Evolutionary conservation across 2,888 invertebrate species (phyloP).

Genomic region (Trichopoda pennipes): DNA sequence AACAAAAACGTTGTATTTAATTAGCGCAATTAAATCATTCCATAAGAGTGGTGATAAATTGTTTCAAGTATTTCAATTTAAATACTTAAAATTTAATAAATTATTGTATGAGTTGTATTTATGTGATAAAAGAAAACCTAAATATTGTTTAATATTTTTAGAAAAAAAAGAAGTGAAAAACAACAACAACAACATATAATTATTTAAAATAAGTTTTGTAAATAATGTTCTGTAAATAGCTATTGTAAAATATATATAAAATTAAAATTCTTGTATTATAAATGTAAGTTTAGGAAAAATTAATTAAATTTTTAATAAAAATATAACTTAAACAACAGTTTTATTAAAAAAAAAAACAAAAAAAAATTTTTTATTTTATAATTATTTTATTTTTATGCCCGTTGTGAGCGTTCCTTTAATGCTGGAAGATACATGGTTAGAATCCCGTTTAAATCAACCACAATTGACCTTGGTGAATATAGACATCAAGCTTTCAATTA

Average conservation of each 20-base stretch:
- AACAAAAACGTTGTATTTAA: background rate
- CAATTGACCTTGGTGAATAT: too few relatives aligned
- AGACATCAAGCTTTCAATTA: too few relatives aligned
- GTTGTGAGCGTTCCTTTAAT: too few relatives aligned
- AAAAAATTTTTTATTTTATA: background rate
- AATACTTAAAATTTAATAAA: background rate
- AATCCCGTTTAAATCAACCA: too few relatives aligned
- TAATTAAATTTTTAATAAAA: conserved; percentile 62
- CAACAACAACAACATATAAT: background rate
- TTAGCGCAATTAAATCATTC: conserved; percentile 13
- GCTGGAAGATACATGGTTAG: too few relatives aligned
- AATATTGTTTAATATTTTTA: conserved; percentile 4
- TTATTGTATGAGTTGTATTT: conserved; percentile 32
- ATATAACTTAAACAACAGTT: conserved; percentile 28
- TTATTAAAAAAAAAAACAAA: conserved; percentile 22
- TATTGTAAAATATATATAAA: conserved; percentile 55
- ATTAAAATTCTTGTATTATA: conserved; percentile 44
- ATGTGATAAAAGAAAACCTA: conserved; percentile 72
- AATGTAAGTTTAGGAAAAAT: conserved; percentile 59
- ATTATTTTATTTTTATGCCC: too few relatives aligned
- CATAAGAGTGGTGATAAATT: background rate
- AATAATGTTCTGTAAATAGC: conserved; percentile 55
- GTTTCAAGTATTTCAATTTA: background rate
- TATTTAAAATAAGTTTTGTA: conserved; percentile 24
- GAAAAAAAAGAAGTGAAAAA: background rate